These are phyloP conservation scores for Agrochola macilenta DNA, from an alignment of 2,888 invertebrate species.

Conservation along the genomic window DNA sequence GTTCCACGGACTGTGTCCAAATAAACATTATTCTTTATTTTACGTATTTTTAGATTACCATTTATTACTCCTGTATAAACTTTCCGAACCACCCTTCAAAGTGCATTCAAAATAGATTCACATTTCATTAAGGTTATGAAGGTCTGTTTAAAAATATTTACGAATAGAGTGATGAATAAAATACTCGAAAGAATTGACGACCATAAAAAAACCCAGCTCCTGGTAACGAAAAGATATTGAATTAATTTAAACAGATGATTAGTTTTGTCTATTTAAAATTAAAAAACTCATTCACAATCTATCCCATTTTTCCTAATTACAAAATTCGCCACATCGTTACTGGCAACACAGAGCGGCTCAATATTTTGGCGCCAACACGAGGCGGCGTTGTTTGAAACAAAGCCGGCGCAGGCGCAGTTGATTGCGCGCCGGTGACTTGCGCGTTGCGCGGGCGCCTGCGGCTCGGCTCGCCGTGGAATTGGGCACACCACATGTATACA, in stretches of 20 bases:
- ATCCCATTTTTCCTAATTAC: constrained; percentile 43
- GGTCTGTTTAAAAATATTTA: not conserved
- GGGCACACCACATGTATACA: constrained; percentile 54
- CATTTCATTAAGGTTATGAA: not conserved
- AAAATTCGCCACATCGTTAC: constrained; percentile 62
- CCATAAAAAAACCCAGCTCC: not conserved
- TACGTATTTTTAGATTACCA: not conserved
- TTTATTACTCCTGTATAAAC: not conserved
- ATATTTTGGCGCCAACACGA: constrained; percentile 73
- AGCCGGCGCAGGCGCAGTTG: constrained; percentile 76
- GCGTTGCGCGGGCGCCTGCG: constrained; percentile 63
- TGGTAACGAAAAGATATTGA: constrained; percentile 4
- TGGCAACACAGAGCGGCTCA: constrained; percentile 42
- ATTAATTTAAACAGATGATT: constrained; percentile 27
- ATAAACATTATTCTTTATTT: too few species aligned
- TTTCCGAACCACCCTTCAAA: not conserved
- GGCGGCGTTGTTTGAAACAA: constrained; percentile 80
- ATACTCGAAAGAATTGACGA: not conserved
- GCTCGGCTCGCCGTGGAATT: constrained; percentile 75
- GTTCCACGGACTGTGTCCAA: too few species aligned
- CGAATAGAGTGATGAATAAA: not conserved
- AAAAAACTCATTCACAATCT: constrained; percentile 17
- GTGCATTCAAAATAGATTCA: not conserved
- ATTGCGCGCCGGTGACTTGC: constrained; percentile 86
- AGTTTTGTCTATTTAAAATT: constrained; percentile 33